Conservation (phyloP, 2,113 vertebrate species). For the Tupaia tana region DNA sequence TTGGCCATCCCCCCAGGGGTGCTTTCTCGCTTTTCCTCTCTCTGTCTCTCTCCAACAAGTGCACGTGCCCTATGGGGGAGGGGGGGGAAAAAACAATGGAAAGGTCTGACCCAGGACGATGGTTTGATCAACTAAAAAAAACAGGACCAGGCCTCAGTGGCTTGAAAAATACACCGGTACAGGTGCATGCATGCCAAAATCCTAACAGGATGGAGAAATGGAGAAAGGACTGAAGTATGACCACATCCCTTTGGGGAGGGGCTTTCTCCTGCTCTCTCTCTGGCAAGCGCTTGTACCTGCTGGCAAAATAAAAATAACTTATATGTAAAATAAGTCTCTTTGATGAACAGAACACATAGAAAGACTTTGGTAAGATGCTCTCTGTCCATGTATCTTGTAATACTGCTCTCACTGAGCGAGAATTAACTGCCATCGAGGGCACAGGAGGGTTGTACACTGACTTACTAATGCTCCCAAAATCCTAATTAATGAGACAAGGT, state of each 20-base stretch:
- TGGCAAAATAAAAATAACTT: too few species aligned
- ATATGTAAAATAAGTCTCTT: background rate
- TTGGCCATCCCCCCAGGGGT: too few species aligned
- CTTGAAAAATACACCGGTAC: too few species aligned
- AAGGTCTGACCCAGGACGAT: background rate
- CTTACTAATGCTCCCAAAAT: background rate
- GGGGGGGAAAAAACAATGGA: background rate
- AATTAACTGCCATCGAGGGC: background rate
- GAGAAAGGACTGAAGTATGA: too few species aligned
- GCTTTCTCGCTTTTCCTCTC: too few species aligned
- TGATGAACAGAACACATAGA: background rate
- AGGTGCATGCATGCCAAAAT: too few species aligned
- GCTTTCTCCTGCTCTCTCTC: too few species aligned
- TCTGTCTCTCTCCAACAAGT: too few species aligned
- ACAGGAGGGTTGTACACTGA: background rate
- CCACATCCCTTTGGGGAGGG: too few species aligned
- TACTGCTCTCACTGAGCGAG: background rate
- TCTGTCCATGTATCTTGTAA: background rate
- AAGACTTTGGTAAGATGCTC: background rate
- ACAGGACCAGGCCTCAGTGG: background rate
- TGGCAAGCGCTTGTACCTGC: too few species aligned
- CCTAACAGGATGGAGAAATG: too few species aligned
- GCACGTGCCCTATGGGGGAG: too few species aligned
- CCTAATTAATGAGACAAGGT: constrained; percentile 8
- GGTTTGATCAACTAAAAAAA: background rate